phyloP scores from a whole-genome alignment of 2,888 invertebrate genomes.

The Cenopis cana region DNA sequence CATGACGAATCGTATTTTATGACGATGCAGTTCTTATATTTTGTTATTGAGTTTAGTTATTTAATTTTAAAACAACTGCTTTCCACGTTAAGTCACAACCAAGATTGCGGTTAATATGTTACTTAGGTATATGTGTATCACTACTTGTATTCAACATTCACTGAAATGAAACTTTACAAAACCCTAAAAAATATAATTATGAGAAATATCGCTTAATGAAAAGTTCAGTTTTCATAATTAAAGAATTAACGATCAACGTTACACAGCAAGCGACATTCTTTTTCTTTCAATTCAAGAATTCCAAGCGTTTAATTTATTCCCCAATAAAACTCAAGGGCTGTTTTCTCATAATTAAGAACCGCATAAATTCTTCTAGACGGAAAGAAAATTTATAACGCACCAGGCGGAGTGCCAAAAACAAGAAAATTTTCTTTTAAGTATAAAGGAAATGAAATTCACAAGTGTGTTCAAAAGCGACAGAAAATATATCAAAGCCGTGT shows the following conservation, averaged over 20 bases:
- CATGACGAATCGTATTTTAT: conserved; percentile 4
- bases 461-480: conserved; percentile 23
- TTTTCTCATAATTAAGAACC: conserved; percentile 42
- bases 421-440: conserved; percentile 12
- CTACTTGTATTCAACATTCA: no score
- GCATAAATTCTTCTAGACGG: conserved; percentile 38
- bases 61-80: not conserved
- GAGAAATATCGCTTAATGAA: not conserved
- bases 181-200: no score
- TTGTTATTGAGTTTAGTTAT: not conserved
- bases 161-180: no score
- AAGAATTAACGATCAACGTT: not conserved
- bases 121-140: no score
- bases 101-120: no score
- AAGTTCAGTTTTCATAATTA: not conserved
- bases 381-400: conserved; percentile 37
- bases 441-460: conserved; percentile 30
- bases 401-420: conserved; percentile 26
- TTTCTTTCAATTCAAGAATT: conserved; percentile 10
- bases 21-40: not conserved
- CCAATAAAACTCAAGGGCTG: conserved; percentile 36
- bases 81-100: no score
- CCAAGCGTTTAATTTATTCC: conserved; percentile 25
- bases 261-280: not conserved
- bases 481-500: conserved; percentile 18